A percentile compares a stretch with the other conserved stretches of the same genome.
These are phyloP conservation scores for Folsomia candida DNA, from an alignment of 2,888 invertebrate genomes.

Conservation along the genomic window DNA sequence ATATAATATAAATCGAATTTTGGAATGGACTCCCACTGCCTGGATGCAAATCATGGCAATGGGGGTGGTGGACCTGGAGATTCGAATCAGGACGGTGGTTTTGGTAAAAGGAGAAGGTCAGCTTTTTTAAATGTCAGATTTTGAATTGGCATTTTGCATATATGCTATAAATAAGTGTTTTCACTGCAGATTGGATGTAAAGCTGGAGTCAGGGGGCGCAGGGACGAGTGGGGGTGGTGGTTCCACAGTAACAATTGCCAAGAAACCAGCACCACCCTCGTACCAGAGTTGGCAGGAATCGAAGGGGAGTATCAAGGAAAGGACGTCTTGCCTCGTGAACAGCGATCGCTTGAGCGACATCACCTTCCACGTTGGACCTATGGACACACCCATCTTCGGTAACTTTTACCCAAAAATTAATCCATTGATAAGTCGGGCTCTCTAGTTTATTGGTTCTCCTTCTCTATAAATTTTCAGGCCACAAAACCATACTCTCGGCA, in stretches of 20 bases:
- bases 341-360: conserved; percentile 70
- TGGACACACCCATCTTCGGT: conserved; percentile 57
- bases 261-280: neutral
- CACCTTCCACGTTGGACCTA: conserved; percentile 72
- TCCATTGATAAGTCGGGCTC: no score
- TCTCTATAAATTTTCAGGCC: conserved; percentile 56
- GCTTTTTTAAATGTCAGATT: neutral
- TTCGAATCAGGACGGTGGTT: no score
- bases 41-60: no score
- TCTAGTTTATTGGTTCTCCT: no score
- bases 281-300: conserved; percentile 61
- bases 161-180: neutral
- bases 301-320: conserved; percentile 71
- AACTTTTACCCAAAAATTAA: no score
- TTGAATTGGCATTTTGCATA: neutral
- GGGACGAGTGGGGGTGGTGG: neutral
- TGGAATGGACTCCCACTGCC: no score
- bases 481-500: conserved; percentile 73
- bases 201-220: neutral
- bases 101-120: conserved; percentile 18
- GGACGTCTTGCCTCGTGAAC: conserved; percentile 68
- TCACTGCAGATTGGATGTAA: conserved; percentile 12
- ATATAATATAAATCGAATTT: no score
- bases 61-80: no score
- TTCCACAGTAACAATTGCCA: neutral